Base-by-base conservation (phyloP, 37 sponge, comb jelly and placozoan genomes). In the Trichoplax adhaerens region DNA sequence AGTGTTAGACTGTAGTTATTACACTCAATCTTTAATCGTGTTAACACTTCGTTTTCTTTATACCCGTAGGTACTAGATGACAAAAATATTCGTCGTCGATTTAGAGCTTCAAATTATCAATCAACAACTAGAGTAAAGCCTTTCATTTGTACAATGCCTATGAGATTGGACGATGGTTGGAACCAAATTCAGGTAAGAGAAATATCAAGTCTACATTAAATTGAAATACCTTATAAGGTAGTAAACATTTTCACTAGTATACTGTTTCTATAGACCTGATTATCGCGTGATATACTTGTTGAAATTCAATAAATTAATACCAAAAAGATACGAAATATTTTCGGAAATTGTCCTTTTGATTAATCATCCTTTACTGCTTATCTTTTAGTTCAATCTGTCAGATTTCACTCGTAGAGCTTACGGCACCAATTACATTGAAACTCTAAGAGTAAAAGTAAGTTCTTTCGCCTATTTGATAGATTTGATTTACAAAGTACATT, bases 351-450 rank as follows among this genome's bases (percentile, higher is more conserved):
- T 29, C 29, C 29, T 29, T 29, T 29, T 29, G 29, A 29, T 29
- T 29, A 29, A 29, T 29, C 29, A 29, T 29, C 29, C 29, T 29
- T 29, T 29, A 29, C 29, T 29, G 62, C 12, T 12, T 60, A 60
- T 10, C 12, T 10, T 60, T 60, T 12, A 12, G 73, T 96, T 96
- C 75, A 96, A 96, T 82, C 74, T 96, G 64, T 83, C 93, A 10
- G 98, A 96, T 75, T 96, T 96, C 76, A 96, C 93, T 1, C 77
- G 98, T 4, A 77, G 98, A 66, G 98, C 98, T 3, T 96, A 96
- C 68, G 98, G 98, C 10, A 96, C 98, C 64, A 96, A 96, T 83
- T 96, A 96, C 87, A 96, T 96, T 76, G 98, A 96, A 69, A 96
- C 98, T 2, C 89, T 91, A 47, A 67, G 93, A 72, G 93, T 96